Conservation (phyloP, 2,113 vertebrate genomes). For the Centropus unirufus region DNA sequence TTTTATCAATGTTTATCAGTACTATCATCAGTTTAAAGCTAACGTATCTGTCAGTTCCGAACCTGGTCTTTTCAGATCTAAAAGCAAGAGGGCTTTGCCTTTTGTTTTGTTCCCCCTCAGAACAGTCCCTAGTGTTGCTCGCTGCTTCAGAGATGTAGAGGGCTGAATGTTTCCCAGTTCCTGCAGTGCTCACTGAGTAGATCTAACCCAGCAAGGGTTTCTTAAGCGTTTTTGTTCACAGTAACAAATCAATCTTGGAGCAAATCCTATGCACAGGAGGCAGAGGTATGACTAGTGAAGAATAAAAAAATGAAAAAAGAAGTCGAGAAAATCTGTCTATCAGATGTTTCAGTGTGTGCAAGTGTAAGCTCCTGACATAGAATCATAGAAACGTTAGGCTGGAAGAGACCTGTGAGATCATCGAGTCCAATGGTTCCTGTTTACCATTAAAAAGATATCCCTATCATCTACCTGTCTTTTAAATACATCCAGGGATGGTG, state of each 20-base stretch:
- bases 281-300: neutral
- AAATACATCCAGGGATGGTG: no score
- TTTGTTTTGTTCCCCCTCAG: neutral
- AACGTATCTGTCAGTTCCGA: neutral
- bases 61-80: neutral
- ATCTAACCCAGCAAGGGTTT: neutral
- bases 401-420: no score
- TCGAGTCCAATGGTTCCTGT: no score
- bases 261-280: neutral
- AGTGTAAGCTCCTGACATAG: neutral
- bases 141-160: neutral
- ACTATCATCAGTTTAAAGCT: neutral
- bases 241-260: neutral
- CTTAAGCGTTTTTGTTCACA: neutral
- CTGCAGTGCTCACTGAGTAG: neutral
- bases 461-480: no score
- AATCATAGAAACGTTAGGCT: no score
- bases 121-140: neutral
- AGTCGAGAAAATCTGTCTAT: neutral
- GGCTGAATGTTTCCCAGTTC: fast-evolving
- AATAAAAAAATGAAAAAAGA: no score
- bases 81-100: neutral
- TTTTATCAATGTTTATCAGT: neutral
- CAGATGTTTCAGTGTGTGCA: neutral
- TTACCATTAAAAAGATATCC: no score